Conservation (phyloP, 2,888 invertebrate species). For the Fragum fragum region DNA sequence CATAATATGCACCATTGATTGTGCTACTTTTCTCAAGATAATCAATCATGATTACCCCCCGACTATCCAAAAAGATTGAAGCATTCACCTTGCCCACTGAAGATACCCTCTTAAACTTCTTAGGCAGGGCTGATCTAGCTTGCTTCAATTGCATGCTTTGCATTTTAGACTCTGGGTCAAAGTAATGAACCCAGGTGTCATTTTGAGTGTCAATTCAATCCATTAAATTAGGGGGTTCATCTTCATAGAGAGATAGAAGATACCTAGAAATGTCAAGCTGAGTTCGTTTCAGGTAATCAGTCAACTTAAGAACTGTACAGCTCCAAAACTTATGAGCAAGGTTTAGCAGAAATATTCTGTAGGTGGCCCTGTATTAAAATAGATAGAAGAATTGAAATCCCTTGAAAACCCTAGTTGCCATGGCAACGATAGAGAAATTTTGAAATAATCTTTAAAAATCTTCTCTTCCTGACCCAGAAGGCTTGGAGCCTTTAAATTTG, state of each 20-base stretch:
- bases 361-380: too few species aligned
- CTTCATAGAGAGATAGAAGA: not conserved
- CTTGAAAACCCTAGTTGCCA: too few species aligned
- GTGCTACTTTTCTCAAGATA: too few species aligned
- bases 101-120: not conserved
- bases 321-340: constrained; percentile 12
- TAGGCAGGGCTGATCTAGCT: not conserved
- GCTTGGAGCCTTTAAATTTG: too few species aligned
- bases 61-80: too few species aligned
- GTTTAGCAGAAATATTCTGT: too few species aligned
- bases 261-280: not conserved
- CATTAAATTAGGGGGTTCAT: not conserved
- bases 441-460: too few species aligned
- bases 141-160: not conserved
- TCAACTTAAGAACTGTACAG: not conserved
- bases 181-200: not conserved
- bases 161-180: not conserved
- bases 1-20: too few species aligned
- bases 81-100: not conserved
- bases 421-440: too few species aligned
- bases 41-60: too few species aligned
- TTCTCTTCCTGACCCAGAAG: too few species aligned
- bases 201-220: not conserved
- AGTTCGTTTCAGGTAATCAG: not conserved
- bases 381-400: too few species aligned